Evolutionary conservation across 2,797 vertebrate species (phyloP).

Genomic region (Picus viridis): DNA sequence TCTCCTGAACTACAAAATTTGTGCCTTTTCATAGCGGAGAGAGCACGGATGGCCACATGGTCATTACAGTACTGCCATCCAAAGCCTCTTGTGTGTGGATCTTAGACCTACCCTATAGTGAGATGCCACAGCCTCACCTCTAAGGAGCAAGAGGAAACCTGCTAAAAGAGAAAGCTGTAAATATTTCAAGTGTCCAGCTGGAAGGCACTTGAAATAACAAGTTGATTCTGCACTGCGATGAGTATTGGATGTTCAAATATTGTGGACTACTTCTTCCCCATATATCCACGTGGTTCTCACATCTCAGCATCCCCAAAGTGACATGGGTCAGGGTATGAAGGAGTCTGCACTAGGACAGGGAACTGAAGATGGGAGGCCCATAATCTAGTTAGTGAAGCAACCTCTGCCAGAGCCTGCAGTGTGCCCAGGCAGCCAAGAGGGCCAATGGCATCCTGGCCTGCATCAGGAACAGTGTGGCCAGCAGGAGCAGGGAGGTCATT

Average conservation of each 20-base stretch:
- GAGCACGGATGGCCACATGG: accelerated
- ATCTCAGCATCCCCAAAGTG: neutral
- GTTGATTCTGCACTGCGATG: neutral
- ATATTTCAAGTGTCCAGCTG: neutral
- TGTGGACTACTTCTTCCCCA: accelerated
- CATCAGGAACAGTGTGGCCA: too few relatives aligned
- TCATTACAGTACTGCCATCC: neutral
- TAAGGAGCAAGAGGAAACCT: neutral
- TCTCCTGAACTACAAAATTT: neutral
- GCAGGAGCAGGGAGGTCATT: too few relatives aligned
- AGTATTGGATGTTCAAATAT: neutral
- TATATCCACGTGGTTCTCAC: neutral
- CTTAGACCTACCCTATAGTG: neutral
- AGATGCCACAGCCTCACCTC: neutral
- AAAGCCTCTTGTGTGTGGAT: accelerated
- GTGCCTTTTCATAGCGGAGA: neutral
- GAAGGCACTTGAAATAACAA: neutral
- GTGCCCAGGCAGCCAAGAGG: too few relatives aligned
- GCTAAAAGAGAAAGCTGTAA: neutral
- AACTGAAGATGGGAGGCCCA: neutral
- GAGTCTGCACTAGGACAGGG: neutral
- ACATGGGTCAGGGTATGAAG: neutral
- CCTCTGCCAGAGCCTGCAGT: neutral
- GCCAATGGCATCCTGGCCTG: too few relatives aligned
- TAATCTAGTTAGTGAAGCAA: neutral